Base-by-base conservation (phyloP, 2,888 invertebrate genomes). In the Acanthopleura granulata region DNA sequence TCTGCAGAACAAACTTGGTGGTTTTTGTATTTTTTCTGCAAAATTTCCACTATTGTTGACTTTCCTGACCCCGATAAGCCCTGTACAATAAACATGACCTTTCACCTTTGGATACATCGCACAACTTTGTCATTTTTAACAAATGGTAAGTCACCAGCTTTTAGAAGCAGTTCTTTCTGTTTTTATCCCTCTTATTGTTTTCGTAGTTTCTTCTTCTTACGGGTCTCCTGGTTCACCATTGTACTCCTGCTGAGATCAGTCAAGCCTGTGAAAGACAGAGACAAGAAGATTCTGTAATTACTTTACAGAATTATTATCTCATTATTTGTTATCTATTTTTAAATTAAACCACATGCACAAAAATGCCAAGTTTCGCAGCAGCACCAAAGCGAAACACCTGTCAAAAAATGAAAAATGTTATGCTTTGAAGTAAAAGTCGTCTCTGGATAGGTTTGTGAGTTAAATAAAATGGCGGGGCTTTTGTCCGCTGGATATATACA, bases 11-110 rank as follows among this genome's bases (percentile, higher is more conserved):
- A 91, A 12, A 89, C 82, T 11, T 84, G 82, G 25, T 83, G 77
- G 27, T 77, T 72, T 16, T 78, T 76, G 77, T 88, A 90, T 0
- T 80, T 70, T 14, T 78, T 73, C 74, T 79, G 76, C 9, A 91
- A 83, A 27, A 77, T 62, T 22, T 82, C 80, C 0, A 85, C 88
- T 27, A 90, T 70, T 1, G 86, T 88, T 1, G 89, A 88, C 80
- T 91, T 91, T 6, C 91, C 91, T 49, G 89, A 88, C 3, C 91
- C 91, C n/a, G 90, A 86, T 12, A 90, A 78, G 11, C 91, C 91
- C 74, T 90, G 80, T 88, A 90, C 88, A 18, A 91, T 83, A 76
- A 91, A 88, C 82, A 91, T 85, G 3, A 88, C 84, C 79, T 84
- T 83, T 0, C 82, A 77, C 15, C 78, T 73, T 61, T 76, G 74